phyloP scores from a whole-genome alignment of 2,797 vertebrate genomes.

The Scolopax bukidnonensis region DNA sequence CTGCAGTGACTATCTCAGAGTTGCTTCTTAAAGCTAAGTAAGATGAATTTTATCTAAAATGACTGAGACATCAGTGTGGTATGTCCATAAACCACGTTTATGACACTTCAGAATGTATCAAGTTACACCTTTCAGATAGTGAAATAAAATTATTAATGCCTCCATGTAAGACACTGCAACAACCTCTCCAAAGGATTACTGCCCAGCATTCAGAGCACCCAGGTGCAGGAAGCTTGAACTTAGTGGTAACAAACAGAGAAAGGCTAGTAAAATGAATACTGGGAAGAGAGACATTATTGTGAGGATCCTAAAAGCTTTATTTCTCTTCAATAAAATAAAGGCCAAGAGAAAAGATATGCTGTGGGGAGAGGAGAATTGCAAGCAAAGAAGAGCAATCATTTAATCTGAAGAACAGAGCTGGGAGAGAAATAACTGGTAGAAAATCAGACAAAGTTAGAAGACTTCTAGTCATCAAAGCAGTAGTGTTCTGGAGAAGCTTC shows the following conservation, averaged over 20 bases:
- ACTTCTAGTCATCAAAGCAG: not conserved
- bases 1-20: not conserved
- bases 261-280: not conserved
- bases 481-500: not conserved
- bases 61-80: not conserved
- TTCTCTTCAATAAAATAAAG: not conserved
- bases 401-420: not conserved
- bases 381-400: not conserved
- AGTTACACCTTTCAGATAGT: not conserved
- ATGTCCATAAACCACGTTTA: not conserved
- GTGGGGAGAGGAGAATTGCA: not conserved
- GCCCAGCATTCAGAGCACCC: not conserved
- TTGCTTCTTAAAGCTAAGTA: not conserved
- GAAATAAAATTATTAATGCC: not conserved
- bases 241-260: not conserved
- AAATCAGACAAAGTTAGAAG: not conserved
- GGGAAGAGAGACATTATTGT: not conserved
- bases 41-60: not conserved
- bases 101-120: not conserved
- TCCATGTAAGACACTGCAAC: not conserved
- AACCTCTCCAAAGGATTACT: not conserved
- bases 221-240: not conserved
- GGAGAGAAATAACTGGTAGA: not conserved
- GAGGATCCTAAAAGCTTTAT: not conserved
- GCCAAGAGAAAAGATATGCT: not conserved